Evolutionary conservation across 2,797 vertebrate genomes (phyloP).

Genomic region (Sciurus vulgaris): DNA sequence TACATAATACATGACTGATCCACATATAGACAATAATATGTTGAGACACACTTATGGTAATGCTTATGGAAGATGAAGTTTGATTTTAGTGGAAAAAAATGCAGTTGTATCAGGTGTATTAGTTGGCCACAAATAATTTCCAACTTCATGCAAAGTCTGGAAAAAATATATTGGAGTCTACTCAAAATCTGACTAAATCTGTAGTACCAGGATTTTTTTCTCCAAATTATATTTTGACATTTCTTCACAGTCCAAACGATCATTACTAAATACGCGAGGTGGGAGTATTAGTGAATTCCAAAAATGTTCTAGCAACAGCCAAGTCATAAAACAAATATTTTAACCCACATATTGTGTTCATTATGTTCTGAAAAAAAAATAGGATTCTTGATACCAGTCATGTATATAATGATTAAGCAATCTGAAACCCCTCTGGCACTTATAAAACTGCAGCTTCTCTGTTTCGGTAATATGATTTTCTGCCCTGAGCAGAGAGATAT

Average conservation of each 20-base stretch:
- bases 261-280: slow-evolving; percentile 71
- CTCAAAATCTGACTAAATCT: slow-evolving; percentile 49
- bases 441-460: slow-evolving; percentile 57
- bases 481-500: neutral
- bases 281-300: slow-evolving; percentile 74
- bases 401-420: slow-evolving; percentile 69
- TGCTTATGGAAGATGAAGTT: neutral
- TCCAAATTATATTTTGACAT: slow-evolving; percentile 71
- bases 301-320: slow-evolving; percentile 72
- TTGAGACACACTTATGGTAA: neutral
- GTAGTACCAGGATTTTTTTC: slow-evolving; percentile 46
- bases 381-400: slow-evolving; percentile 66
- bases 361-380: slow-evolving; percentile 68
- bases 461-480: slow-evolving; percentile 41
- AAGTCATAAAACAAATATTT: slow-evolving; percentile 80
- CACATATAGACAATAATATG: neutral
- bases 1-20: neutral
- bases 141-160: slow-evolving; percentile 37
- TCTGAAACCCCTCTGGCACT: slow-evolving; percentile 32
- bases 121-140: neutral
- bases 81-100: slow-evolving; percentile 50
- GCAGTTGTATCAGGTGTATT: slow-evolving; percentile 5
- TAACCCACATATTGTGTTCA: slow-evolving; percentile 77
- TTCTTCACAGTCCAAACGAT: slow-evolving; percentile 63
- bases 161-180: slow-evolving; percentile 15